phyloP scores from a whole-genome alignment of 1,140 invertebrate species.

The Linepithema humile region DNA sequence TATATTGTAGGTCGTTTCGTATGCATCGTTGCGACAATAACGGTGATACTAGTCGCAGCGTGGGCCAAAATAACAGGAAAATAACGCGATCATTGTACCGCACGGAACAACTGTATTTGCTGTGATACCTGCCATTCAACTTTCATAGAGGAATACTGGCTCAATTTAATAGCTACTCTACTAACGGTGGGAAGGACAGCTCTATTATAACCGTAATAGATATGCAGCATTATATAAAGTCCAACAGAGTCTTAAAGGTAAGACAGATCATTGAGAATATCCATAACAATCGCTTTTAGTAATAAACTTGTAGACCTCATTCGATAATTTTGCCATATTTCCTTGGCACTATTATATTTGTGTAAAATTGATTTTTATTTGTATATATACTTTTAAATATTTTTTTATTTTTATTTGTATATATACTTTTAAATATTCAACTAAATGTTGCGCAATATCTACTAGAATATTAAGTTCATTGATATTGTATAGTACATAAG shows the following conservation, averaged over 20 bases:
- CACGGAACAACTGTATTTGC: conserved; percentile 8
- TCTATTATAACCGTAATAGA: neutral
- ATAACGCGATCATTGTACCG: conserved; percentile 4
- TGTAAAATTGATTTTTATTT: neutral
- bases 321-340: neutral
- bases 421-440: conserved; percentile 16
- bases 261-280: neutral
- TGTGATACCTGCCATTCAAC: neutral
- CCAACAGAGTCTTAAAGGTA: neutral
- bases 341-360: neutral
- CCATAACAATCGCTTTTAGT: neutral
- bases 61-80: conserved; percentile 2
- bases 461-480: neutral
- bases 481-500: neutral
- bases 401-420: neutral
- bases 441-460: neutral
- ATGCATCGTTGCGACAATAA: neutral
- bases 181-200: neutral
- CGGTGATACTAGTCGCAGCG: neutral
- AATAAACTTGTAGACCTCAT: neutral
- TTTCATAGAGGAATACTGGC: conserved; percentile 20
- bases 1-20: neutral
- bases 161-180: neutral
- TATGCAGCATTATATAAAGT: neutral
- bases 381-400: neutral